A percentile compares a stretch with the other conserved stretches of the same genome.
phyloP scores from a whole-genome alignment of 64 coral and sea anemone species.

The Acropora yongei region DNA sequence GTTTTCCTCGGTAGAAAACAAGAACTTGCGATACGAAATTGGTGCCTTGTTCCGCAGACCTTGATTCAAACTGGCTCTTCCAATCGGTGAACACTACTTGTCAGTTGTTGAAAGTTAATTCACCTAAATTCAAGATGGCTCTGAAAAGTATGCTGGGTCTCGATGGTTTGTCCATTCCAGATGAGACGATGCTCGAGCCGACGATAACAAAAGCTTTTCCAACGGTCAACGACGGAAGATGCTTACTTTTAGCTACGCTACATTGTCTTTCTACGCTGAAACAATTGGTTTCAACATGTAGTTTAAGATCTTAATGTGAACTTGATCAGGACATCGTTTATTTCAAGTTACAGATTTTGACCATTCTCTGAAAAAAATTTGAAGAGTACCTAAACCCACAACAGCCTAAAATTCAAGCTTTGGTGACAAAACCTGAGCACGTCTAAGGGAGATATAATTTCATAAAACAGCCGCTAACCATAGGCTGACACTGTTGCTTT shows the following conservation, averaged over 20 bases:
- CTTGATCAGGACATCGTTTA: not conserved
- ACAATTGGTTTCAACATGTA: too few species aligned
- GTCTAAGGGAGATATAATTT: not conserved
- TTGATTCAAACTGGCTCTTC: not conserved
- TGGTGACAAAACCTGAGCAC: not conserved
- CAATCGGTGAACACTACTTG: too few species aligned
- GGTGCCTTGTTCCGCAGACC: not conserved
- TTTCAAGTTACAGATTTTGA: not conserved
- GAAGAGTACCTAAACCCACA: not conserved
- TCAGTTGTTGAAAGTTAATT: too few species aligned
- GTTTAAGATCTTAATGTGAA: not conserved
- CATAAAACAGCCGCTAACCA: not conserved
- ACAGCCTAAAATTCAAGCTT: not conserved
- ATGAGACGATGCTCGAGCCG: not conserved
- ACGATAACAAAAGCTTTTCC: not conserved
- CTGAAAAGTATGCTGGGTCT: not conserved
- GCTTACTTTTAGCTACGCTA: not conserved
- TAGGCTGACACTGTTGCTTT: not conserved
- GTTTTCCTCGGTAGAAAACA: slow-evolving; percentile 34
- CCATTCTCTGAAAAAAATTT: not conserved
- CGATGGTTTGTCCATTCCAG: slow-evolving; percentile 1
- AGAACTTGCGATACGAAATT: not conserved
- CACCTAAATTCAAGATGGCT: not conserved
- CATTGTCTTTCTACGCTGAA: not conserved
- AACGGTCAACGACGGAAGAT: not conserved